Evolutionary conservation across 2,888 invertebrate species (phyloP), one percentile per base, ranked within the genome.

Genomic region (Dioctria linearis): DNA sequence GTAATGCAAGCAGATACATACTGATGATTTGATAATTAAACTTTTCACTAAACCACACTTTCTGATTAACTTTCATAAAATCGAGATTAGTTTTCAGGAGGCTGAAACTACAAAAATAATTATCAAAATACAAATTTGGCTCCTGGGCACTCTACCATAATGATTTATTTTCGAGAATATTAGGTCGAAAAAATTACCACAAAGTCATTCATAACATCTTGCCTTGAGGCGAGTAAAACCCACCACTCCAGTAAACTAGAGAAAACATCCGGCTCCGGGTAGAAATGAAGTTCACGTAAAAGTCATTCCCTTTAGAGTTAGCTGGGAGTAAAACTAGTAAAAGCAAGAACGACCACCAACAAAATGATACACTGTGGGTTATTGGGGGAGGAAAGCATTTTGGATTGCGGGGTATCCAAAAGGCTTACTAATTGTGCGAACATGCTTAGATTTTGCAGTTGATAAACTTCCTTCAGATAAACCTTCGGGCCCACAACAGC

Each of bases 341-440:
- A 25, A 25, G 25, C 49, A 51, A 69, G 49, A 69, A 11, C n/a
- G 42, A 59, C 59, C 73, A 59, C 73, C 71, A 40, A 13, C 42
- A 42, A 75, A 71, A 69, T 69, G 69, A 59, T 75, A 75, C 40
- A 75, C 42, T n/a, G 40, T 42, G 25, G 42, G 43, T 39, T 13
- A 42, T 57, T n/a, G 8, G 59, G 73, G 54, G 5, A 43, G 42
- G 42, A 59, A 75, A 59, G 59, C 59, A 75, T 8, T 75, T 42
- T 40, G 43, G 39, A 71, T 71, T n/a, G 11, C 8, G 25, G 25
- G 76, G 46, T 59, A 57, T 2, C 57, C 73, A 76, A 76, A 63
- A 76, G 76, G 76, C 61, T 76, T 76, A 63, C 76, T 76, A 76
- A 76, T 76, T 76, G 76, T 76, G 63, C 63, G 76, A 76, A 76